Base-by-base conservation (phyloP, 2,113 vertebrate genomes). In the Acrocephalus kingi region DNA sequence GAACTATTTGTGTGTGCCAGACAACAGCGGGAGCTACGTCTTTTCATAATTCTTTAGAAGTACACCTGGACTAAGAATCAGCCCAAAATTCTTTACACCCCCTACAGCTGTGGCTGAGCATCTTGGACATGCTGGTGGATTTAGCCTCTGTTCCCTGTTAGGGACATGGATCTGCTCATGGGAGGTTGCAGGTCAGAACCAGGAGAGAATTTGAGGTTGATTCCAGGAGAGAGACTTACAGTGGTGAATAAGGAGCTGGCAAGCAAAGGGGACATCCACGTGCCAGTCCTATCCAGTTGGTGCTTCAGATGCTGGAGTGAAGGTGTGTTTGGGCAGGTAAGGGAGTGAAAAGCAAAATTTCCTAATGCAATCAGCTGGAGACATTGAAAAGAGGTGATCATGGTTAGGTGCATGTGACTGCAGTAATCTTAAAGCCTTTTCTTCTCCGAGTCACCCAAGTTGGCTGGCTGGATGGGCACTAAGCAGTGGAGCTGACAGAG, bases 251-350 rank as follows among this genome's bases (percentile, higher is more conserved):
- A 63, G 13, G 20, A 37, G 21, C 24, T 84, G n/a, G 9, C 21
- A 69, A 17, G 37, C 48, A 90, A 58, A 54, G 3, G 19, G 7
- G 3, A 45, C 3, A 56, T 10, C 31, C 7, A 1, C 12, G 24
- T 62, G 35, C 25, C 9, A 6, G 1, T 16, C n/a, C 41, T 24
- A 14, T 4, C 15, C 49, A 56, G 51, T 0, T 67, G 58, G 9
- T n/a, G 28, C 8, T 67, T 17, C 33, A 49, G 22, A 9, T 2
- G 2, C 4, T 19, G 0, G 0, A 22, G 9, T 2, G 1, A 7
- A 37, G 0, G 0, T 11, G 24, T 30, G 15, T 63, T 28, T 11
- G 17, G 28, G 28, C 17, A 61, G 46, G 13, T 9, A 19, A 61
- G 10, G 33, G 17, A 55, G 21, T 6, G 33, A 75, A 78, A 64